Evolutionary conservation across 1,140 invertebrate genomes (phyloP), one percentile per base, ranked within the genome.

Genomic region (Apolygus lucorum): DNA sequence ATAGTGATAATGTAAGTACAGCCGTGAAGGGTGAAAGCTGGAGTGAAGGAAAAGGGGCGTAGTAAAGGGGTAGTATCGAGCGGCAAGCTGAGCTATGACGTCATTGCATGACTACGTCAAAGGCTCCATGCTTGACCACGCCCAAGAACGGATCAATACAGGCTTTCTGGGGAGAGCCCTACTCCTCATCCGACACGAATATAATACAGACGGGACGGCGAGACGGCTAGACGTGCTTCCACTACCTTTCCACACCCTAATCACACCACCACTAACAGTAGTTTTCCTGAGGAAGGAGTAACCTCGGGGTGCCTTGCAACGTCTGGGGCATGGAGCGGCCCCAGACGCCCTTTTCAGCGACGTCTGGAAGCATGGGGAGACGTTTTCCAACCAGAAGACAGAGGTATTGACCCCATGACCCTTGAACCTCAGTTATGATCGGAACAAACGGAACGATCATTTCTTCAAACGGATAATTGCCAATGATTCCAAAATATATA

Each of bases 71-170:
- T 59, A 59, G 52, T 68, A 68, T 68, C 52, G 67, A 68, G 49
- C 52, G 49, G 17, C 21, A 25, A 49, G 34, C 34, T 11, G 34
- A 49, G 34, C 17, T 1, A 27, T 63, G 68, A 69, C 68, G 68
- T 69, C 68, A 69, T 24, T 17, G 52, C 29, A 21, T 22, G 52
- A 8, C 34, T 49, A 49, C 34, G 34, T 49, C 34, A 49, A 49
- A 21, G n/a, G 59, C 68, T 49, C 59, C 68, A 69, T 63, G 68
- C 68, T 52, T 69, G 68, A 70, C 69, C 69, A 70, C 69, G 69
- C 69, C 69, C 69, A 70, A 66, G 62, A 17, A 27, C 22, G 28
- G 21, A 11, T 17, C 8, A 49, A 11, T 11, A 49, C 34, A 8
- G 17, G 17, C 34, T 17, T 49, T 17, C 17, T 17, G 8, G 34